Evolutionary conservation across 1,140 invertebrate genomes (phyloP).

Genomic region (Paralvinella palmiformis): DNA sequence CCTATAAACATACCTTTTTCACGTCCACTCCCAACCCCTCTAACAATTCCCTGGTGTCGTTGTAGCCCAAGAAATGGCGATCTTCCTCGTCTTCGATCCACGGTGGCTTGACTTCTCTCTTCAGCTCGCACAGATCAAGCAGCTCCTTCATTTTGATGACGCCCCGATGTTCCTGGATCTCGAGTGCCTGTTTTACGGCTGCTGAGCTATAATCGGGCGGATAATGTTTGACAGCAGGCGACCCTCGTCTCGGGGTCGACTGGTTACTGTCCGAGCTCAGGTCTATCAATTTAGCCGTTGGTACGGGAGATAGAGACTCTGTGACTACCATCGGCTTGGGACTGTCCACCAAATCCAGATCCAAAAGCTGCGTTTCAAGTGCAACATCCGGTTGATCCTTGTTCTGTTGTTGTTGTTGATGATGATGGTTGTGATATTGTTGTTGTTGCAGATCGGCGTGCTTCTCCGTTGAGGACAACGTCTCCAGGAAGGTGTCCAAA

Average conservation of each 20-base stretch:
- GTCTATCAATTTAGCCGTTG: neutral
- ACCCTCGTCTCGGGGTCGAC: neutral
- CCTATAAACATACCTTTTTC: slow-evolving; percentile 38
- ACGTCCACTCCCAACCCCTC: slow-evolving; percentile 41
- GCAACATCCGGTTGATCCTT: neutral
- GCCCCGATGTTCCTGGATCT: neutral
- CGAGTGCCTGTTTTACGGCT: neutral
- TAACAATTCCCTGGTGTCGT: slow-evolving; percentile 34
- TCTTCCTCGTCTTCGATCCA: slow-evolving; percentile 27
- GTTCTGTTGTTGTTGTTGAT: neutral
- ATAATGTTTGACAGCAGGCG: no score
- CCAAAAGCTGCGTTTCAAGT: neutral
- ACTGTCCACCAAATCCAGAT: neutral
- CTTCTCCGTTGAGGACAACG: neutral
- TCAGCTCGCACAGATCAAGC: neutral
- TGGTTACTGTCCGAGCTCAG: neutral
- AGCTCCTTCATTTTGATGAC: neutral
- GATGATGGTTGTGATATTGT: no score
- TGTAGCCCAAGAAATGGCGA: slow-evolving; percentile 35
- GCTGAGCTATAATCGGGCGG: neutral
- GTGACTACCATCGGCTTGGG: no score
- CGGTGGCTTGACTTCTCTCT: slow-evolving; percentile 3
- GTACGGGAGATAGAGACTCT: no score
- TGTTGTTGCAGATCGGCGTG: no score
- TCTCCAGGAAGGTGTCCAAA: slow-evolving; percentile 8